Evolutionary conservation across 2,888 invertebrate species (phyloP), one percentile per base, ranked within the genome.

Genomic region (Maniola hyperantus): DNA sequence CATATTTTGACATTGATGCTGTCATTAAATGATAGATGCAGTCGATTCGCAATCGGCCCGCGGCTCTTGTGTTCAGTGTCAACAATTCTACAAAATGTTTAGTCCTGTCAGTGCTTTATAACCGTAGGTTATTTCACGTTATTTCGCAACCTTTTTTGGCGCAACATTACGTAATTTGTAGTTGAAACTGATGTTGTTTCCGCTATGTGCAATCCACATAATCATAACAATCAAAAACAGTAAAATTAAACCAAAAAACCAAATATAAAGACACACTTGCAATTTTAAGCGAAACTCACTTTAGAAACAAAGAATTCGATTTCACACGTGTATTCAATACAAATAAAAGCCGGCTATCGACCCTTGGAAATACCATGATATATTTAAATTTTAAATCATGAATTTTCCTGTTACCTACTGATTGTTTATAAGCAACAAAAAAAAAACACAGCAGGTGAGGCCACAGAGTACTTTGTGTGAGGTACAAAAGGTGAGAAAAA

Each of bases 321-420:
- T 5, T 39, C 18, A 18, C 18, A 39, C 11, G 13, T 44, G 33
- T 46, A 46, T 44, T 33, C 39, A 59, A 20, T 6, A 39, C 2
- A 5, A 18, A 18, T 13, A 39, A 57, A 39, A 42, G 57, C 42
- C 7, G 20, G 13, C 57, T 42, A 20, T 7, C 2, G 18, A 13
- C 6, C 39, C 5, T n/a, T 15, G 57, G 57, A 20, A 57, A 57
- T 42, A 18, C 57, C 57, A 57, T 20, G 13, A 13, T 50, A 11
- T 10, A 20, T 42, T 39, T 36, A 34, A 5, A 34, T 5, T 13
- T 54, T 5, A n/a, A 15, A 54, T n/a, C 33, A 39, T 18, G 6
- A 7, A 34, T 57, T 57, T 57, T 57, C 57, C 57, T 57, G 39
- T 42, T 57, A 57, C 0, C 0, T 6, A 15, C 15, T n/a, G 1